These are phyloP conservation scores for pig (Sus scrofa) DNA, from an alignment of 2,113 vertebrate species.

Conservation along the genomic window T2T-Sscrofa CM000815.6:129229001-129229500, in stretches of 20 bases:
- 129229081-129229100: not conserved
- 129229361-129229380: not conserved
- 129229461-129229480: rapidly evolving
- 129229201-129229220: not conserved
- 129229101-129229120: not conserved
- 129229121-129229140: not conserved
- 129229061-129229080: not conserved
- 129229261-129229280: not conserved
- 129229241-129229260: not conserved
- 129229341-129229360: not conserved
- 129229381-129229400: not conserved
- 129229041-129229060: not conserved
- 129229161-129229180: not conserved
- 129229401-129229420: not conserved
- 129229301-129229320: not conserved
- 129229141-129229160: not conserved
- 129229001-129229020: not conserved
- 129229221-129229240: not conserved
- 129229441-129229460: not conserved
- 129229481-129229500: not conserved
- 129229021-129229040: not conserved
- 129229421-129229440: not conserved
- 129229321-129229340: not conserved
- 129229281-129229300: not conserved
- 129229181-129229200: not conserved